phyloP scores from a whole-genome alignment of 2,888 invertebrate species.

The Tuberolachnus salignus region DNA sequence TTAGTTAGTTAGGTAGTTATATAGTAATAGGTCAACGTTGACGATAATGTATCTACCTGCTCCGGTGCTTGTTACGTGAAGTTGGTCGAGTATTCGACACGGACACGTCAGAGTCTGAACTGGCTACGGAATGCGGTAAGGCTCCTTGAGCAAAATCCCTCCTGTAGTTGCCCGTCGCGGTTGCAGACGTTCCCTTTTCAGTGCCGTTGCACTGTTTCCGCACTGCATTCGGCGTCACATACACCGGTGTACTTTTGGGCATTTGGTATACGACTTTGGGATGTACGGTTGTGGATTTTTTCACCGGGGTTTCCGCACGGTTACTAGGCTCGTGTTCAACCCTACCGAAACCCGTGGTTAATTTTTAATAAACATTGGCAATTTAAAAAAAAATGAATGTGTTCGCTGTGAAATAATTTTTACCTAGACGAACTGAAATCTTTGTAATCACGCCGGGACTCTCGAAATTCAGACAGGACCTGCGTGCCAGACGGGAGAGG shows the following conservation, averaged over 20 bases:
- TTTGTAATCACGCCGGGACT: constrained; percentile 66
- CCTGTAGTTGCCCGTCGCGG: constrained; percentile 71
- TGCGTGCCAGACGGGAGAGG: constrained; percentile 65
- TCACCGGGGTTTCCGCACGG: constrained; percentile 39
- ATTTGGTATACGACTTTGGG: constrained; percentile 69
- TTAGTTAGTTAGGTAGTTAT: constrained; percentile 24
- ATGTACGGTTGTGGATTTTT: constrained; percentile 62
- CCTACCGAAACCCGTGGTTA: background rate
- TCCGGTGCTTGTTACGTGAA: constrained; percentile 61
- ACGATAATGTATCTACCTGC: constrained; percentile 57
- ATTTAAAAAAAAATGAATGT: background rate
- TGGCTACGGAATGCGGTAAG: constrained; percentile 64
- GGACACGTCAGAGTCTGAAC: constrained; percentile 67
- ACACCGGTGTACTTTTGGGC: constrained; percentile 64
- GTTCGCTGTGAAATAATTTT: background rate
- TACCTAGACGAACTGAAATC: constrained; percentile 63
- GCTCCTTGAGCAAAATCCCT: constrained; percentile 76
- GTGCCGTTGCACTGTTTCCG: constrained; percentile 39
- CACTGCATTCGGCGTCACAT: constrained; percentile 58
- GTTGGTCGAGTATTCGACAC: constrained; percentile 63
- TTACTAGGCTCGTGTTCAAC: constrained; percentile 33
- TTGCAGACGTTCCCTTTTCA: constrained; percentile 58
- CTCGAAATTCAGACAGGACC: constrained; percentile 68
- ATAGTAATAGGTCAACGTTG: constrained; percentile 11
- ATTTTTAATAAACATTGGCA: too few species aligned